A percentile compares a stretch with the other conserved stretches of the same genome.
Evolutionary conservation across 2,113 vertebrate genomes (phyloP).

Genomic region (Gulo gulo): DNA sequence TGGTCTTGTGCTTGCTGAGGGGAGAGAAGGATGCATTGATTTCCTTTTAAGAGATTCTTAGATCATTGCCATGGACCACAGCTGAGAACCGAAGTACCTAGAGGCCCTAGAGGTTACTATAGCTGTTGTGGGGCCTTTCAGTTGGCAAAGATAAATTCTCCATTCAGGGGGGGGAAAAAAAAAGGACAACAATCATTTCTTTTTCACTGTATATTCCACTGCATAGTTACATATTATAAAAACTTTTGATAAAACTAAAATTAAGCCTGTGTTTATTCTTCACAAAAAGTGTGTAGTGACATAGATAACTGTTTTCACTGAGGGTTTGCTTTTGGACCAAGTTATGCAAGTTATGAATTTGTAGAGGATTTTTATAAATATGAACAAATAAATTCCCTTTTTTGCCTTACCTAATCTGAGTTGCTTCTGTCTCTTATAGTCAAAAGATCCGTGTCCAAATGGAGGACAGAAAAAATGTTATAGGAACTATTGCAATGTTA

Average conservation of each 20-base stretch:
- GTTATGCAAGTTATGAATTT: not conserved
- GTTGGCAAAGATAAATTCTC: not conserved
- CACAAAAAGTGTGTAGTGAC: not conserved
- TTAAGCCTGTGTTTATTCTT: constrained; percentile 23
- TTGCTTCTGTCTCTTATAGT: not conserved
- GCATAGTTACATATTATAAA: not conserved
- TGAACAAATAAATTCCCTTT: not conserved
- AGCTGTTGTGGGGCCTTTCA: not conserved
- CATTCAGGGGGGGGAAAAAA: not conserved
- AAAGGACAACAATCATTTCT: not conserved
- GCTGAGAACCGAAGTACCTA: not conserved
- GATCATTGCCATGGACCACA: not conserved
- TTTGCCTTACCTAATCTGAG: not conserved
- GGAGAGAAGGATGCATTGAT: not conserved
- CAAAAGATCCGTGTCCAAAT: not conserved
- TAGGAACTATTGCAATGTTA: not conserved
- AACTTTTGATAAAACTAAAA: not conserved
- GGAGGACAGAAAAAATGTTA: not conserved
- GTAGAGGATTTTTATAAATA: not conserved
- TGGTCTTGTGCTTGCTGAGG: not conserved
- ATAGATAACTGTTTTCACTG: not conserved
- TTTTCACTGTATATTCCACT: not conserved
- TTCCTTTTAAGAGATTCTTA: not conserved
- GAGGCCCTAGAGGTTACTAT: not conserved
- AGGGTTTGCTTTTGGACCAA: not conserved